Conservation (phyloP, 2,888 invertebrate species). For the Sylvicola cinctus region DNA sequence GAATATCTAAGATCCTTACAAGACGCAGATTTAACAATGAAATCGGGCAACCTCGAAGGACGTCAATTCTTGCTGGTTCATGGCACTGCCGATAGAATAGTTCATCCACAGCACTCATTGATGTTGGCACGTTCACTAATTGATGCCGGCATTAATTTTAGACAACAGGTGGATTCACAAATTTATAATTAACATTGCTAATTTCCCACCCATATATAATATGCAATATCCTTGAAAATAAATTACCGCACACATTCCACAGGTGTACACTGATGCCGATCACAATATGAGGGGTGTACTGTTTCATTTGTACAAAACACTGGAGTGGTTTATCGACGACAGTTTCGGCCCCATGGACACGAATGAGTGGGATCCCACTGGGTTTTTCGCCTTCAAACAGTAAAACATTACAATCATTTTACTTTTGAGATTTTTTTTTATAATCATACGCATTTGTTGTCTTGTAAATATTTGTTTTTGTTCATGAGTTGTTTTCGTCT, state of each 20-base stretch:
- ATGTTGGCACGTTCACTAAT: constrained; percentile 65
- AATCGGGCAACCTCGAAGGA: constrained; percentile 52
- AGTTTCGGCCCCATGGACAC: constrained; percentile 54
- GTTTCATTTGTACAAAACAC: constrained; percentile 60
- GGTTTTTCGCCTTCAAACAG: constrained; percentile 26
- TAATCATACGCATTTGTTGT: too few species aligned
- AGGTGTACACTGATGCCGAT: constrained; percentile 78
- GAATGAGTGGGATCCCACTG: constrained; percentile 46
- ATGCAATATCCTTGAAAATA: neutral
- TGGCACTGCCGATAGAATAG: constrained; percentile 66
- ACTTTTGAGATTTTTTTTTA: too few species aligned
- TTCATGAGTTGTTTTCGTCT: too few species aligned
- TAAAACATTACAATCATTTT: constrained; percentile 10
- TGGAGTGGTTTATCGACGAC: constrained; percentile 74
- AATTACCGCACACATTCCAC: constrained; percentile 11
- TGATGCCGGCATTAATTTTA: constrained; percentile 60
- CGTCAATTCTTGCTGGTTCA: constrained; percentile 50
- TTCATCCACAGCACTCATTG: constrained; percentile 75
- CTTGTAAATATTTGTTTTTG: too few species aligned
- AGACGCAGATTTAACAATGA: constrained; percentile 56
- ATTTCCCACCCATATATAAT: neutral
- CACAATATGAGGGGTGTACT: constrained; percentile 52
- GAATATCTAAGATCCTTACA: constrained; percentile 50
- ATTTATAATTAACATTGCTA: too few species aligned
- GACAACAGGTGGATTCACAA: constrained; percentile 61